phyloP scores from a whole-genome alignment of 2,797 vertebrate genomes.

The Mallotus villosus region DNA sequence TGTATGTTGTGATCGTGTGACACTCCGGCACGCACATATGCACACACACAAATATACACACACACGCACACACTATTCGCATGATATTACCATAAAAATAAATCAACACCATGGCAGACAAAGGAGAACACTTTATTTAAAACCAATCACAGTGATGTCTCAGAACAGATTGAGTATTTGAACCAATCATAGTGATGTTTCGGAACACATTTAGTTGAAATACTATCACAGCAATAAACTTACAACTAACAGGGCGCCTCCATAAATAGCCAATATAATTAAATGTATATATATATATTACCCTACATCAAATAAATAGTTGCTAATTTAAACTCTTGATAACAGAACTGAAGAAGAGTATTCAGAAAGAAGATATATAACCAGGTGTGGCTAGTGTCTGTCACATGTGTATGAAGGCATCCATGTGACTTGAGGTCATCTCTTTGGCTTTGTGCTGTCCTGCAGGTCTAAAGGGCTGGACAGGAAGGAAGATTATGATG shows the following conservation, averaged over 20 bases:
- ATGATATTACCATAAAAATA: not conserved
- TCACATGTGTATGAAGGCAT: not conserved
- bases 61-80: not conserved
- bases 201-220: not conserved
- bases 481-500: constrained; percentile 11
- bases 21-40: not conserved
- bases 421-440: constrained; percentile 15
- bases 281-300: too few species aligned
- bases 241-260: too few species aligned
- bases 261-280: too few species aligned
- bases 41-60: not conserved
- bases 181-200: not conserved
- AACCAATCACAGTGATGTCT: too few species aligned
- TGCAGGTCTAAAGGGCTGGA: constrained; percentile 10
- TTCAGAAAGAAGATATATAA: too few species aligned
- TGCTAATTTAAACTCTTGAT: too few species aligned
- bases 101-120: not conserved
- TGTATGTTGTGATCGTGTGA: too few species aligned
- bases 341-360: too few species aligned
- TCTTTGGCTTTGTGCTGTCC: constrained; percentile 39
- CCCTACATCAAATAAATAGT: too few species aligned
- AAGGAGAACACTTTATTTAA: too few species aligned
- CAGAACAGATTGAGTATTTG: too few species aligned
- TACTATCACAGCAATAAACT: too few species aligned
- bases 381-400: not conserved